Evolutionary conservation across 2,797 vertebrate genomes (phyloP).

Genomic region (Pteropus rufus): DNA sequence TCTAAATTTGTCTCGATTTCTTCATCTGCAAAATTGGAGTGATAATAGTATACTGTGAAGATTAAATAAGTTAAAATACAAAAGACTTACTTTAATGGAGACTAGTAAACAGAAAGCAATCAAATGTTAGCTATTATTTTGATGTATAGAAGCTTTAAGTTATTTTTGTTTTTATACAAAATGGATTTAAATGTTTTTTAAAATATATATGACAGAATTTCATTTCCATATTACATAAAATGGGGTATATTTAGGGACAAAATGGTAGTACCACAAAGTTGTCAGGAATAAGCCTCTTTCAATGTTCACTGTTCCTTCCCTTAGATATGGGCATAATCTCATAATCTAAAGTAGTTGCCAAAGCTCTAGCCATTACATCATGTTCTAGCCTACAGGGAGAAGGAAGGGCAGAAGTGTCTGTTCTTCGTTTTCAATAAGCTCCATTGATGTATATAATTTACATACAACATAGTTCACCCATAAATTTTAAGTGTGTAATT

Average conservation of each 20-base stretch:
- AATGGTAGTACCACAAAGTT: background rate
- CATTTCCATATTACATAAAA: background rate
- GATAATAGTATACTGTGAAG: background rate
- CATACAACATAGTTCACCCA: background rate
- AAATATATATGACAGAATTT: background rate
- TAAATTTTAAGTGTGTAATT: background rate
- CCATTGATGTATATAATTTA: background rate
- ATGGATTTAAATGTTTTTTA: background rate
- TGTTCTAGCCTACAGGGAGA: background rate
- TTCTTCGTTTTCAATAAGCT: background rate
- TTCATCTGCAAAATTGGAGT: background rate
- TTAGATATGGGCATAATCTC: background rate
- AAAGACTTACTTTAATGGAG: background rate
- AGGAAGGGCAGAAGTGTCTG: background rate
- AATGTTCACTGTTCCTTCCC: background rate
- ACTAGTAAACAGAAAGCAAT: background rate
- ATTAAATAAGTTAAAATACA: background rate
- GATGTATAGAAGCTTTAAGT: background rate
- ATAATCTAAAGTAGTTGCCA: background rate
- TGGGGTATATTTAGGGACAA: background rate
- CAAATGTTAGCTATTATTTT: background rate
- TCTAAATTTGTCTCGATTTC: background rate
- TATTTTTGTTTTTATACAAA: background rate
- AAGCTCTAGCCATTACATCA: background rate
- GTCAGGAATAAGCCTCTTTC: background rate